Evolutionary conservation across 2,888 invertebrate genomes (phyloP).

Genomic region (Amphipyra berbera): DNA sequence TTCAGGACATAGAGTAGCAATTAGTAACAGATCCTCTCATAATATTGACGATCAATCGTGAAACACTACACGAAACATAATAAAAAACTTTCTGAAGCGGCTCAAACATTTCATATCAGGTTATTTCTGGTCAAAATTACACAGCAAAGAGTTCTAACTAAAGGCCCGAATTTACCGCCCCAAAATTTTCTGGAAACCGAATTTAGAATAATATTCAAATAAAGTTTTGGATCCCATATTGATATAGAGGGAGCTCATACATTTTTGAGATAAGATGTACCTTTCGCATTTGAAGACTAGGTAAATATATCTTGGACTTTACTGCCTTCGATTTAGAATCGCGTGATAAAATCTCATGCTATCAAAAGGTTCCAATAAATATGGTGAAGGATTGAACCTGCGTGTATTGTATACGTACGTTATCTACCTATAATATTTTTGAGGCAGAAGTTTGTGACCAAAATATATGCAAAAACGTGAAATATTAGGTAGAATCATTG

Average conservation of each 20-base stretch:
- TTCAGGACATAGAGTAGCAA: conserved; percentile 6
- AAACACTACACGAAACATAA: background rate
- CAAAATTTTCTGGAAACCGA: conserved; percentile 4
- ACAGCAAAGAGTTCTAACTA: background rate
- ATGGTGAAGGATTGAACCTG: conserved; percentile 7
- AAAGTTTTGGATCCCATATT: conserved; percentile 23
- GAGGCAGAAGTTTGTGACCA: no score
- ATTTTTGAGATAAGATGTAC: conserved; percentile 52
- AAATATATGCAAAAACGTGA: no score
- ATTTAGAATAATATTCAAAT: conserved; percentile 29
- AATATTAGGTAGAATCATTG: no score
- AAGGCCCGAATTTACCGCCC: background rate
- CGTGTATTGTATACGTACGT: background rate
- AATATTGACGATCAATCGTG: conserved; percentile 18
- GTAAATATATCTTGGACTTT: conserved; percentile 47
- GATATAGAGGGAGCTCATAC: conserved; percentile 30
- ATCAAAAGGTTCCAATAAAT: conserved; percentile 38
- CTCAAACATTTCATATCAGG: conserved; percentile 1
- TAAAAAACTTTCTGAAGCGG: background rate
- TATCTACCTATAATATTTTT: background rate
- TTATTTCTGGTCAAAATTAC: background rate
- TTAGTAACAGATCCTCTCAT: conserved; percentile 22
- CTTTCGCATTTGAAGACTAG: conserved; percentile 37
- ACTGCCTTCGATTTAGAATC: conserved; percentile 45
- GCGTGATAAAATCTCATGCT: conserved; percentile 50